phyloP scores from a whole-genome alignment of 2,113 vertebrate species.

The Otis tarda region DNA sequence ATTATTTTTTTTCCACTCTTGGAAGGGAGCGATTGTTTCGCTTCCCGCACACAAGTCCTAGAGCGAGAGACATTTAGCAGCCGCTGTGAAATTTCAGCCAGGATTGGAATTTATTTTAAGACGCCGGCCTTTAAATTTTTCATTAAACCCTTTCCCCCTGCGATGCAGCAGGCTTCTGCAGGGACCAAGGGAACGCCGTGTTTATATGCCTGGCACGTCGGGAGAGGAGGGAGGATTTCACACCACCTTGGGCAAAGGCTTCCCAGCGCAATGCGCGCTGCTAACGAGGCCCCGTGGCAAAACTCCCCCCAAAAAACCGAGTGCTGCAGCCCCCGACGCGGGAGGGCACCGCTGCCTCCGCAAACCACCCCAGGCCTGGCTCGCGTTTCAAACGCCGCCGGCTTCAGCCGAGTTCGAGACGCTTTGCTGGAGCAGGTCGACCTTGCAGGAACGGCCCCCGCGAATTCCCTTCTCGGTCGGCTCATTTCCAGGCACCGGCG shows the following conservation, averaged over 20 bases:
- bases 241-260: not conserved
- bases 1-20: not conserved
- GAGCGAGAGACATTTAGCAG: conserved; percentile 6
- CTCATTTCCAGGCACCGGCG: not conserved
- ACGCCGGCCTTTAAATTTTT: conserved; percentile 50
- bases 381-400: not conserved
- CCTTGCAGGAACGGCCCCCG: not conserved
- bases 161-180: not conserved
- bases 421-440: not conserved
- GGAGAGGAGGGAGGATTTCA: not conserved
- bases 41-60: not conserved
- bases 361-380: not conserved
- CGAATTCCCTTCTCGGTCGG: not conserved
- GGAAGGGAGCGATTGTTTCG: not conserved
- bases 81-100: conserved; percentile 43
- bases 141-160: conserved; percentile 16
- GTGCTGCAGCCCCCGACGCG: too few relatives aligned
- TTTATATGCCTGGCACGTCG: not conserved
- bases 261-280: not conserved
- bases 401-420: fast-evolving
- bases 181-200: not conserved
- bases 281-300: too few relatives aligned
- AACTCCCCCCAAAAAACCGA: too few relatives aligned
- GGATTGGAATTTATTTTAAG: conserved; percentile 62
- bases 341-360: not conserved